Evolutionary conservation across 2,113 vertebrate species (phyloP), one percentile per base, ranked within the genome.

Genomic region (Grammomys dolichurus): DNA sequence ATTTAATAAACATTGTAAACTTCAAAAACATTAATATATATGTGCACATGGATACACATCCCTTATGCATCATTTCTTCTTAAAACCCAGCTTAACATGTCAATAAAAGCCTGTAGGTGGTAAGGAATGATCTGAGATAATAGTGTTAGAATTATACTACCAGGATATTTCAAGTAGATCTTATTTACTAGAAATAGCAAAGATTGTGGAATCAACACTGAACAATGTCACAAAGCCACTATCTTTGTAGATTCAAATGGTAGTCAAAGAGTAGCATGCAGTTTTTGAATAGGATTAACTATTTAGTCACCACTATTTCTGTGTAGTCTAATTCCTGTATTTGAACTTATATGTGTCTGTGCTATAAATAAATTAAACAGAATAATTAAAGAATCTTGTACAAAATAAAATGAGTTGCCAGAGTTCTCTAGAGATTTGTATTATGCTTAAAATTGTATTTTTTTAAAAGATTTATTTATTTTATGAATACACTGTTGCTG

Each of bases 361-460:
- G 10, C 24, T 94, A 10, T 67, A 26, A 85, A 40, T 11, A 95
- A 31, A 90, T 90, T 84, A 84, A 84, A 78, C 6, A 22, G 40
- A 73, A 72, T 86, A 82, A 89, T 76, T 82, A 75, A 80, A 36
- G 17, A 20, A 54, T 54, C 31, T 54, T 60, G 14, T 46, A 5
- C 60, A 58, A 95, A 12, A 87, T 1, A 19, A 84, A 90, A 87
- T 26, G 33, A 95, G 92, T 63, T 46, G 58, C 4, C 14, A 22
- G 51, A 60, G 1, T 86, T 90, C 70, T 87, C 67, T 93, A 92
- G 20, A 95, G 22, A 82, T 26, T 84, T 20, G 28, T 7, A 67
- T 46, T 56, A 87, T 33, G 92, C 36, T 58, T 67, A 73, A 96
- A 95, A 91, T 17, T 90, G 1, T 46, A 48, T 67, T 94, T 40